These are phyloP conservation scores for Loripinus fragilis DNA, from an alignment of 2,888 invertebrate genomes.

Conservation along the genomic window DNA sequence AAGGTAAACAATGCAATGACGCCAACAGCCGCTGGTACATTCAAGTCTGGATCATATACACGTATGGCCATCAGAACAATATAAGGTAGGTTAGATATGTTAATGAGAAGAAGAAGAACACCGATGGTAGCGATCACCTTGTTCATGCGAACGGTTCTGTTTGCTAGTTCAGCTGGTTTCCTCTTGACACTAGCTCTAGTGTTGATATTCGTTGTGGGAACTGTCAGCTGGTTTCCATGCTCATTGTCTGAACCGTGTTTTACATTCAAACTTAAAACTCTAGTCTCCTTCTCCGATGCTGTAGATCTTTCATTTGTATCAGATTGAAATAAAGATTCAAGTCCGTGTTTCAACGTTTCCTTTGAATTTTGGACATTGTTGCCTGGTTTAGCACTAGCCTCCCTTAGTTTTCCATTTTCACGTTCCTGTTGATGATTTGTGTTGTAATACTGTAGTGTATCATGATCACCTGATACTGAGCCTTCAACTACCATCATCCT, in stretches of 20 bases:
- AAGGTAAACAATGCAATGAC: constrained; percentile 23
- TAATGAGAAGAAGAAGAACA: constrained; percentile 17
- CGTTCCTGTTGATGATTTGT: no score
- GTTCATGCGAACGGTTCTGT: neutral
- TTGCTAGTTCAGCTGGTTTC: neutral
- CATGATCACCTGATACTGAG: no score
- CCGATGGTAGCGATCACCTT: constrained; percentile 28
- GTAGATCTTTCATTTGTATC: no score
- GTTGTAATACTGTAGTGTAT: no score
- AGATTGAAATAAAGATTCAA: neutral
- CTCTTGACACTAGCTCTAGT: neutral
- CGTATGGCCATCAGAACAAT: neutral
- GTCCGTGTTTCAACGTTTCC: neutral
- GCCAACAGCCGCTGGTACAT: neutral
- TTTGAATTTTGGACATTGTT: neutral
- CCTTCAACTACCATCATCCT: no score
- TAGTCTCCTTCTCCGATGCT: neutral
- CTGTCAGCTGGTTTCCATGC: neutral
- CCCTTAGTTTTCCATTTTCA: no score
- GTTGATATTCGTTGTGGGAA: neutral
- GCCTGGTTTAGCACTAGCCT: neutral
- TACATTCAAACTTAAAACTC: neutral
- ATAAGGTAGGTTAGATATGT: constrained; percentile 26
- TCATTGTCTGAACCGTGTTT: neutral
- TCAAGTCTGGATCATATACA: neutral